A percentile compares a stretch with the other conserved stretches of the same genome.
These are phyloP conservation scores for Teleiodes luculella DNA, from an alignment of 2,888 invertebrate genomes.

Conservation along the genomic window DNA sequence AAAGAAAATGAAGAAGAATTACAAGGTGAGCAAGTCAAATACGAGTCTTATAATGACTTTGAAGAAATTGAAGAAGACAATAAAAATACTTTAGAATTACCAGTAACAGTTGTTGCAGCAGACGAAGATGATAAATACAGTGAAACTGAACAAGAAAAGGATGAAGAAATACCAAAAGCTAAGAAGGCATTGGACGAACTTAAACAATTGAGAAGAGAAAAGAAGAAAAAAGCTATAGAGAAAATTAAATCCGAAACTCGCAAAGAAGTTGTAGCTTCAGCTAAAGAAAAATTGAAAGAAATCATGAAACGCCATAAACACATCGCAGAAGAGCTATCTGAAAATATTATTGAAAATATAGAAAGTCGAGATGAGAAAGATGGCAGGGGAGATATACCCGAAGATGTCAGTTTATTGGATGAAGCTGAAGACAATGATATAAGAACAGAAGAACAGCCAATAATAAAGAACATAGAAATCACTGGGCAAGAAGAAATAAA, in stretches of 20 bases:
- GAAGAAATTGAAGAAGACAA: slow-evolving; percentile 26
- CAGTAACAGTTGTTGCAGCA: slow-evolving; percentile 14
- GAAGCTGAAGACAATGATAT: slow-evolving; percentile 8
- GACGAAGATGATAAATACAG: neutral
- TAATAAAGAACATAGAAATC: neutral
- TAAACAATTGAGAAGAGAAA: slow-evolving; percentile 52
- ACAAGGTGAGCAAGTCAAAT: neutral
- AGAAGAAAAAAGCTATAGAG: slow-evolving; percentile 63
- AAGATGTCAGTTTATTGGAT: slow-evolving; percentile 19
- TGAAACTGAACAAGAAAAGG: neutral
- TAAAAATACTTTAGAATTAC: slow-evolving; percentile 27
- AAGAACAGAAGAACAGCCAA: neutral
- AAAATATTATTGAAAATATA: slow-evolving; percentile 34
- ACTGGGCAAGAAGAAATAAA: neutral
- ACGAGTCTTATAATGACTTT: slow-evolving; percentile 13
- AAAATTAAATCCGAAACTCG: slow-evolving; percentile 72
- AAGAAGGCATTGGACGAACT: slow-evolving; percentile 55
- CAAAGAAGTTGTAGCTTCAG: slow-evolving; percentile 68
- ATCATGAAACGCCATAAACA: slow-evolving; percentile 72
- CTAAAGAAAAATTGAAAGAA: slow-evolving; percentile 71
- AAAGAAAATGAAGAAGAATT: slow-evolving; percentile 14
- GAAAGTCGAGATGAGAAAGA: slow-evolving; percentile 36
- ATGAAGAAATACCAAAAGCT: slow-evolving; percentile 33
- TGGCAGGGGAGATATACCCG: slow-evolving; percentile 56
- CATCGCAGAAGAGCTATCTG: slow-evolving; percentile 56